Evolutionary conservation across 2,797 vertebrate species (phyloP).

Genomic region (Ptychadena robeensis): DNA sequence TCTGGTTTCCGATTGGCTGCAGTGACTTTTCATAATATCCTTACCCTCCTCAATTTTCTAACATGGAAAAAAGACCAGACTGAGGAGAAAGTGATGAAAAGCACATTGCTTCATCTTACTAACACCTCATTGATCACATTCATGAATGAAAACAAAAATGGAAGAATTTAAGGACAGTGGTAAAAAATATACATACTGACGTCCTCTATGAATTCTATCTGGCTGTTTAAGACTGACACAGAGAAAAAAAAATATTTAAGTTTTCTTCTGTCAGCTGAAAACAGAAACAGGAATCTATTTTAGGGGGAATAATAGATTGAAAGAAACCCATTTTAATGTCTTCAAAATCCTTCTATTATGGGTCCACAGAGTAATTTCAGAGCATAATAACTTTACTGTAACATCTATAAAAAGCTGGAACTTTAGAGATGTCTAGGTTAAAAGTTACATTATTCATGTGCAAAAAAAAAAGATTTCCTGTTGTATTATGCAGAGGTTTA

Average conservation of each 20-base stretch:
- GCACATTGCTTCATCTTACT: background rate
- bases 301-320: conserved; percentile 45
- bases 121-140: background rate
- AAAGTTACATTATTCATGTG: conserved; percentile 67
- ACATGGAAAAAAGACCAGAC: no score
- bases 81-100: background rate
- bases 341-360: conserved; percentile 59
- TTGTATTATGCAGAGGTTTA: conserved; percentile 67
- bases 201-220: conserved; percentile 1
- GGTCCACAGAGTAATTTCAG: conserved; percentile 56
- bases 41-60: background rate
- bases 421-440: conserved; percentile 65
- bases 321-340: conserved; percentile 50
- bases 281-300: conserved; percentile 45
- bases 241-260: conserved; percentile 50
- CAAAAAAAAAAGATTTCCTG: conserved; percentile 61
- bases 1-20: background rate
- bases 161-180: background rate
- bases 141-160: conserved; percentile 6
- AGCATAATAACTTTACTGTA: conserved; percentile 61
- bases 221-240: conserved; percentile 12
- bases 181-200: background rate
- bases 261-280: conserved; percentile 57
- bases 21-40: background rate
- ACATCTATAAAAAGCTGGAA: conserved; percentile 63